Evolutionary conservation across 1,140 invertebrate genomes (phyloP), one percentile per base, ranked within the genome.

Genomic region (Megathymus violae): DNA sequence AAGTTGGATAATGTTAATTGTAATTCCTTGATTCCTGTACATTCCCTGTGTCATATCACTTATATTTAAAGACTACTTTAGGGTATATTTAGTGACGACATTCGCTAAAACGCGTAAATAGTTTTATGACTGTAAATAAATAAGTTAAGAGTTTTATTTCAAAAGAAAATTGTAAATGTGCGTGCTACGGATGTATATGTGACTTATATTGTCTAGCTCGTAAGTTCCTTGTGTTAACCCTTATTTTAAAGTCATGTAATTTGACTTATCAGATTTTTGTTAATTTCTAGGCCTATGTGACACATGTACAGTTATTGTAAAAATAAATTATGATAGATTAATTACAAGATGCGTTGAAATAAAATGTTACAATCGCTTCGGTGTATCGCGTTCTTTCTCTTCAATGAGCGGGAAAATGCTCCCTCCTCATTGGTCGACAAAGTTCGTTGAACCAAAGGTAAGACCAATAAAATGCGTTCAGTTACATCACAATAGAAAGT

Each of bases 81-180:
- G 69, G 67, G 47, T 71, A 71, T 58, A 59, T 69, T 66, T 71
- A 68, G 74, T 62, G 64, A 69, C 64, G 70, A 61, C 59, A 16
- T 67, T 63, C 68, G 64, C 54, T 47, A 44, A 59, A 36, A 66
- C 62, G 68, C 71, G 72, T 76, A 76, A 71, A 69, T 64, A 65
- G 69, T 64, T 69, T 64, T 65, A 74, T 15, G 17, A 72, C 69
- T 78, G 78, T 80, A 80, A 59, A 82, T 80, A 80, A 74, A 60
- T 76, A 64, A 52, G 47, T 74, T 80, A 83, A 83, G 76, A 78
- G 61, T 80, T 82, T 87, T 76, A 81, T 86, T 89, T 87, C 81
- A 76, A 74, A 82, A 74, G 50, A 78, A 67, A 79, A 74, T 78
- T 89, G 85, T 88, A 87, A 81, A 89, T 89, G 85, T 90, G 85